phyloP scores from a whole-genome alignment of 1,140 invertebrate species.

The Venturia canescens region DNA sequence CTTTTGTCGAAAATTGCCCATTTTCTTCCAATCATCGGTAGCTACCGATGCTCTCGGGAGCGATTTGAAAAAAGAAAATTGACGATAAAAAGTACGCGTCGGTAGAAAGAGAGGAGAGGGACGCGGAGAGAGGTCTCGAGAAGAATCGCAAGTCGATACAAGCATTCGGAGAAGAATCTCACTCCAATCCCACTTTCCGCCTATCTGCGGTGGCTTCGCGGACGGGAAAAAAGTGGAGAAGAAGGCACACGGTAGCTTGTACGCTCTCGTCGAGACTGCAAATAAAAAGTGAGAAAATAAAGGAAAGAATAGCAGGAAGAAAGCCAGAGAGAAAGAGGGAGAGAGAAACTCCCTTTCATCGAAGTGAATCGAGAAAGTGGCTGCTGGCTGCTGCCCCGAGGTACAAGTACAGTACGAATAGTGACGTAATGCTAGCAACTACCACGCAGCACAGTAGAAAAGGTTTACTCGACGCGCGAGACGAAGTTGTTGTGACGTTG shows the following conservation, averaged over 20 bases:
- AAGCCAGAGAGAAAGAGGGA: background rate
- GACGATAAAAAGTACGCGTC: background rate
- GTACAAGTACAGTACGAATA: background rate
- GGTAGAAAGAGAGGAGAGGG: background rate
- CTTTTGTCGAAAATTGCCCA: background rate
- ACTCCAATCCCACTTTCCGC: slow-evolving; percentile 31
- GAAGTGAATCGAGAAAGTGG: slow-evolving; percentile 19
- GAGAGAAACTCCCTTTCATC: slow-evolving; percentile 13
- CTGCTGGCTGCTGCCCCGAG: background rate
- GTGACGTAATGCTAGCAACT: background rate
- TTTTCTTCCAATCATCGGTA: slow-evolving; percentile 14
- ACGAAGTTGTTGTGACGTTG: slow-evolving; percentile 8
- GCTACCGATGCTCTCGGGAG: background rate
- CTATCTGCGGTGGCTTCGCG: background rate
- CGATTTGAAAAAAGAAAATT: slow-evolving; percentile 10
- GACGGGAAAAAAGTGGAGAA: background rate
- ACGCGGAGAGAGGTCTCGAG: background rate
- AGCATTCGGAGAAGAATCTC: slow-evolving; percentile 22
- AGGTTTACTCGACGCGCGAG: background rate
- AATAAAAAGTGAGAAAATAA: background rate
- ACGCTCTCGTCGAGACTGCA: background rate
- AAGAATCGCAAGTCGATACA: slow-evolving; percentile 8
- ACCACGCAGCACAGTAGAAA: background rate
- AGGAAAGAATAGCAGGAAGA: background rate
- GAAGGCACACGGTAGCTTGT: background rate